These are phyloP conservation scores for Griposia aprilina DNA, from an alignment of 2,888 invertebrate genomes.

Conservation along the genomic window DNA sequence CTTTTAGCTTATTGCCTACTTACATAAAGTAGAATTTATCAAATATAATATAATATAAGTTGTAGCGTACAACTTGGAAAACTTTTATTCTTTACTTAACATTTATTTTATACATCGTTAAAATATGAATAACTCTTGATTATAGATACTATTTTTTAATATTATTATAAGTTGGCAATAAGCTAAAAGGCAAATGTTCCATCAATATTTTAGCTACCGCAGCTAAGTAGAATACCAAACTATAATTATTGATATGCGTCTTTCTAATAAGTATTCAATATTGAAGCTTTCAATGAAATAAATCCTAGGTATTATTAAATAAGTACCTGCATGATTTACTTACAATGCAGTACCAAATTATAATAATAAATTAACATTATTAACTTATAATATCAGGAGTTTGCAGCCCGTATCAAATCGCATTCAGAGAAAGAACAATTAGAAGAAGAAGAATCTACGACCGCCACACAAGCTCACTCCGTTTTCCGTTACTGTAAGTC, in stretches of 20 bases:
- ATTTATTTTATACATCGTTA: neutral
- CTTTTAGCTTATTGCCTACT: no score
- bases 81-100: no score
- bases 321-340: neutral
- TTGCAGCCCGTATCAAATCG: neutral
- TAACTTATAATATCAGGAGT: neutral
- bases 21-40: no score
- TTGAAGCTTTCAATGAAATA: conserved; percentile 3
- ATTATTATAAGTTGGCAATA: neutral
- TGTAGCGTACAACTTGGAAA: no score
- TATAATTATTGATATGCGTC: neutral
- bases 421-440: neutral
- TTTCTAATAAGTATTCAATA: neutral
- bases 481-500: neutral
- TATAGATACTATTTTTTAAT: neutral
- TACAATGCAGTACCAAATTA: neutral
- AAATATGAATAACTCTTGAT: neutral
- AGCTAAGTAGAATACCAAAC: neutral
- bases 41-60: no score
- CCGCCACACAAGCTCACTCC: no score
- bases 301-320: neutral
- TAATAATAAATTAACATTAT: neutral
- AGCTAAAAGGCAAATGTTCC: neutral
- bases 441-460: neutral
- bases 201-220: neutral